Evolutionary conservation across 2,888 invertebrate genomes (phyloP), one percentile per base, ranked within the genome.

Genomic region (Pogonocherus hispidulus): DNA sequence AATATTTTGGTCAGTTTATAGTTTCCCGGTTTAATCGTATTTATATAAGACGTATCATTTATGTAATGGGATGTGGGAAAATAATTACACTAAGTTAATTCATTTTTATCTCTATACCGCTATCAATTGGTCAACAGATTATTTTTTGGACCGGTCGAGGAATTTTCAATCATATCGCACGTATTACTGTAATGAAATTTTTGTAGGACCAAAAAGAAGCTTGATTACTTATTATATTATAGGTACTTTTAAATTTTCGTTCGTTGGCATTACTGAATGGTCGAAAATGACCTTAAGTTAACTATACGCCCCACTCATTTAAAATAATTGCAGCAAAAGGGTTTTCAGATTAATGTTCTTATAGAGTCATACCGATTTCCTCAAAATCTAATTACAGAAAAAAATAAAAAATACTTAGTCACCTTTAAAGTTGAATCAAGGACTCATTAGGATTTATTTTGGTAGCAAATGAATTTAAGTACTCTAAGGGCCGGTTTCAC

Each of bases 111-210:
- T 32, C 18, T 11, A 1, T n/a, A n/a, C 49, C 20, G 20, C 22
- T 20, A 20, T 49, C 49, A n/a, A 5, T 14, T 23, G 14, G 8
- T n/a, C 9, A 47, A 9, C n/a, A 14, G 23, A 23, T 52, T 16
- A 52, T 27, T 52, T 52, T 52, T 32, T 11, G 32, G 52, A 5
- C 6, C 16, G 5, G 52, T n/a, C 9, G 14, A n/a, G 20, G 27
- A 32, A 9, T 16, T 27, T 52, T 52, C 52, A 18, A 52, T 52
- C 52, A 52, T 52, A 52, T 52, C 52, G 52, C 52, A 52, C 52
- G 18, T 14, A 52, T 52, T 52, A 52, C 32, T 14, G 32, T 52
- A 52, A 52, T 32, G 32, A 52, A 32, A 41, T 41, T 41, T 41
- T 18, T 52, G 19, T 9, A 52, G 22, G 32, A 52, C 32, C 9